phyloP scores from a whole-genome alignment of 30 jellyfish, hydroid and myxozoan genomes.

The Aurelia aurita region DNA sequence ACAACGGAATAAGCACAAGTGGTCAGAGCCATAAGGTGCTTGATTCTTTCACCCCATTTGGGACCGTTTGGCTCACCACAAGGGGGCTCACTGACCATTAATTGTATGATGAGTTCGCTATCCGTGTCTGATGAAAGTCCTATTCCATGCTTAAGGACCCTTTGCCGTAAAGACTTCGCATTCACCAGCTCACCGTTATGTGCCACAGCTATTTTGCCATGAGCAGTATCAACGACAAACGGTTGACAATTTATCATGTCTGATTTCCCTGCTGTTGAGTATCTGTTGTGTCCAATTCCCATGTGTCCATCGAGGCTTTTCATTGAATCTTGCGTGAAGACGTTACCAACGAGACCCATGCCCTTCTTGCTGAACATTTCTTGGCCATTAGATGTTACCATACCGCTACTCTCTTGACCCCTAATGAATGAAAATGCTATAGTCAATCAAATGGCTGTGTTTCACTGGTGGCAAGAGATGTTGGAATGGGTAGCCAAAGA shows the following conservation, averaged over 20 bases:
- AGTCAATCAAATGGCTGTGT: not conserved
- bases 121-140: constrained; percentile 90
- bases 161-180: constrained; percentile 71
- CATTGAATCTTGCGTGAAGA: constrained; percentile 46
- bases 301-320: constrained; percentile 67
- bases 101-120: constrained; percentile 90
- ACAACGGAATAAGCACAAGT: constrained; percentile 84
- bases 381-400: constrained; percentile 82
- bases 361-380: constrained; percentile 76
- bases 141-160: constrained; percentile 83
- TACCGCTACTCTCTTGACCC: constrained; percentile 97
- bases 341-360: constrained; percentile 89
- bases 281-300: constrained; percentile 94
- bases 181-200: constrained; percentile 94
- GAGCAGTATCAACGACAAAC: constrained; percentile 86
- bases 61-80: constrained; percentile 94
- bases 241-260: constrained; percentile 90
- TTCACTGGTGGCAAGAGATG: not conserved
- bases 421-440: constrained; percentile 31
- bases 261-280: constrained; percentile 94
- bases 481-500: not conserved
- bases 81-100: constrained; percentile 96
- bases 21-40: constrained; percentile 77
- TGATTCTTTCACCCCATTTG: constrained; percentile 86
- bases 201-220: constrained; percentile 94